phyloP scores from a whole-genome alignment of 2,888 invertebrate genomes.

The Abrostola tripartita region DNA sequence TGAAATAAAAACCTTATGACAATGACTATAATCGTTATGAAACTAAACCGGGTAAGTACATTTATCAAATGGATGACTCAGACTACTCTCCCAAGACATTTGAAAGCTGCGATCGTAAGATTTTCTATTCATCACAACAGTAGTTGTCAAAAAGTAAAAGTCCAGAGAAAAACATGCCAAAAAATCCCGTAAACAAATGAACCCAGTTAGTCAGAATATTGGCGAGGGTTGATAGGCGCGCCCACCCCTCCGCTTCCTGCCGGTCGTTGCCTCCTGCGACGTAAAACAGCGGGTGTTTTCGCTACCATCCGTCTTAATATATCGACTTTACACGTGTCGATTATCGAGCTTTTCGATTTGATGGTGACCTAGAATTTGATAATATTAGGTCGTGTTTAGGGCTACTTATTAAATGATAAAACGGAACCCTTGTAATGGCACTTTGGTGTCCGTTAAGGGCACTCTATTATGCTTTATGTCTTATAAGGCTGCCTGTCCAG shows the following conservation, averaged over 20 bases:
- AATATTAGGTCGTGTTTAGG: not conserved
- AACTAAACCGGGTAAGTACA: too few species aligned
- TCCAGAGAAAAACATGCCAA: not conserved
- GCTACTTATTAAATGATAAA: too few species aligned
- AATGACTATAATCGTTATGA: too few species aligned
- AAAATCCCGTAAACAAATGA: constrained; percentile 10
- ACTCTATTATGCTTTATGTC: too few species aligned
- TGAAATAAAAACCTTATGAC: too few species aligned
- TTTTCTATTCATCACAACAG: not conserved
- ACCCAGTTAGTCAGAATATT: constrained; percentile 8
- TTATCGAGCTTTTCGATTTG: constrained; percentile 9
- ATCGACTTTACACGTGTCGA: constrained; percentile 26
- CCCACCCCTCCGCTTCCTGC: constrained; percentile 5
- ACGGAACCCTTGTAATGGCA: too few species aligned
- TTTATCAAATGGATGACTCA: too few species aligned
- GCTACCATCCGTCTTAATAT: constrained; percentile 20
- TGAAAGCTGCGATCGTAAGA: too few species aligned
- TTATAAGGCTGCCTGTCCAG: too few species aligned
- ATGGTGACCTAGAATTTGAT: constrained; percentile 4
- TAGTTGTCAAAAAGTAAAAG: constrained; percentile 20
- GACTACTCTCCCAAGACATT: too few species aligned
- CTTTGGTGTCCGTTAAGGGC: too few species aligned
- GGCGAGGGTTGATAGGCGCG: constrained; percentile 4
- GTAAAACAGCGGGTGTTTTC: constrained; percentile 23
- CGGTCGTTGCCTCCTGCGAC: constrained; percentile 18